phyloP scores from a whole-genome alignment of 2,113 vertebrate genomes.

The Hassar affinis region DNA sequence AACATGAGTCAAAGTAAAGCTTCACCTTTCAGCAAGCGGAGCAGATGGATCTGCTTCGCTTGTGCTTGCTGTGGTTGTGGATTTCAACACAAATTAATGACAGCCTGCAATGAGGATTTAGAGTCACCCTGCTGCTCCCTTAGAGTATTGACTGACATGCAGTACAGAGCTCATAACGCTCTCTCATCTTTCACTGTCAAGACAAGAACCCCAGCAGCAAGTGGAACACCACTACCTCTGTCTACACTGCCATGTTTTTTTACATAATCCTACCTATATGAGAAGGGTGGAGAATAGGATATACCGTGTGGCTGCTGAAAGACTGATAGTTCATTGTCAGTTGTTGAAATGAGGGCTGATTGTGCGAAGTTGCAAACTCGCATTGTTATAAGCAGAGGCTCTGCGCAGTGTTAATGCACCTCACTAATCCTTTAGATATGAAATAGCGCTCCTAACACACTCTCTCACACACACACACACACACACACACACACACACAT shows the following conservation, averaged over 20 bases:
- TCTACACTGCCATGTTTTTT: conserved; percentile 28
- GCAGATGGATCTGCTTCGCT: not conserved
- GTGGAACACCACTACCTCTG: conserved; percentile 16
- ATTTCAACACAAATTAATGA: conserved; percentile 19
- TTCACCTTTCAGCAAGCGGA: not conserved
- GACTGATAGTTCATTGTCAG: conserved; percentile 30
- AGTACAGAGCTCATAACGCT: conserved; percentile 5
- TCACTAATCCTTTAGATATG: conserved; percentile 24
- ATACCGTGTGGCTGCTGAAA: not conserved
- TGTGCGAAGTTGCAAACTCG: conserved; percentile 29
- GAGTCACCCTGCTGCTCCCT: not conserved
- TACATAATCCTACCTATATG: conserved; percentile 23
- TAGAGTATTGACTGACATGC: conserved; percentile 21
- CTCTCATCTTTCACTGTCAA: conserved; percentile 28
- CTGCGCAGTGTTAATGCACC: conserved; percentile 20
- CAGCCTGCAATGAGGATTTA: conserved; percentile 28
- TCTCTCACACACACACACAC: not conserved
- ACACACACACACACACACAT: conserved; percentile 33
- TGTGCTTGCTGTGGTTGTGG: not conserved
- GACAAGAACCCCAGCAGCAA: conserved; percentile 8
- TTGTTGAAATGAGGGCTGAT: conserved; percentile 30
- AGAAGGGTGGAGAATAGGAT: not conserved
- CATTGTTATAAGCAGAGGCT: conserved; percentile 15
- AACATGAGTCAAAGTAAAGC: not conserved
- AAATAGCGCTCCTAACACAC: conserved; percentile 2